Evolutionary conservation across 2,113 vertebrate genomes (phyloP).

Genomic region (Antechinus stuartii): DNA sequence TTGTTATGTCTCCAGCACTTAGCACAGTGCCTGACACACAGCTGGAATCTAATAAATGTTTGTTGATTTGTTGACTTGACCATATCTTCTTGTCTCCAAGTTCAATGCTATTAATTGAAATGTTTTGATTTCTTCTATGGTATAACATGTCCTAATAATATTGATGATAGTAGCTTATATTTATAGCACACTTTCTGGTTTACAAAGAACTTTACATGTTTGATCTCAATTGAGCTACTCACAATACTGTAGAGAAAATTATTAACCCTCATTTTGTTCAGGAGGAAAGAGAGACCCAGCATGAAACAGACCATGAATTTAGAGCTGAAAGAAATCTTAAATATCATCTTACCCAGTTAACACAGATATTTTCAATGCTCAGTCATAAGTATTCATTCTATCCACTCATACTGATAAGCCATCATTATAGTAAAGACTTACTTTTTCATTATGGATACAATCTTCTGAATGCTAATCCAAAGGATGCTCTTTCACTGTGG

Average conservation of each 20-base stretch:
- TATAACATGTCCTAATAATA: background rate
- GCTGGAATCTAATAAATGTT: background rate
- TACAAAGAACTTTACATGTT: background rate
- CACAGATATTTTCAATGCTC: background rate
- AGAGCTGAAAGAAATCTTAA: background rate
- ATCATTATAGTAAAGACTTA: background rate
- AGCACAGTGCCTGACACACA: background rate
- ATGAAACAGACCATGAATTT: background rate
- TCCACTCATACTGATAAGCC: background rate
- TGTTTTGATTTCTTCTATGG: background rate
- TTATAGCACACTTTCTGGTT: background rate
- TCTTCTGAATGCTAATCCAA: background rate
- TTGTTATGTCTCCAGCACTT: background rate
- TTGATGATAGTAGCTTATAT: background rate
- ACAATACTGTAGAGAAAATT: background rate
- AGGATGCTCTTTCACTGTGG: background rate
- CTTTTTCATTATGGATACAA: background rate
- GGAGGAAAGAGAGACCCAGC: background rate
- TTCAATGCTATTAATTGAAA: background rate
- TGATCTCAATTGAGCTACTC: background rate
- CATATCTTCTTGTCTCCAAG: background rate
- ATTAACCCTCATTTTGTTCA: background rate
- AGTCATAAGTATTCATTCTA: background rate
- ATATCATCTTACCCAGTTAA: background rate
- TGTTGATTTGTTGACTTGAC: background rate